A percentile compares a stretch with the other conserved stretches of the same genome.
These are phyloP conservation scores for Eurytoma californica DNA, from an alignment of 2,888 invertebrate genomes.

Conservation along the genomic window DNA sequence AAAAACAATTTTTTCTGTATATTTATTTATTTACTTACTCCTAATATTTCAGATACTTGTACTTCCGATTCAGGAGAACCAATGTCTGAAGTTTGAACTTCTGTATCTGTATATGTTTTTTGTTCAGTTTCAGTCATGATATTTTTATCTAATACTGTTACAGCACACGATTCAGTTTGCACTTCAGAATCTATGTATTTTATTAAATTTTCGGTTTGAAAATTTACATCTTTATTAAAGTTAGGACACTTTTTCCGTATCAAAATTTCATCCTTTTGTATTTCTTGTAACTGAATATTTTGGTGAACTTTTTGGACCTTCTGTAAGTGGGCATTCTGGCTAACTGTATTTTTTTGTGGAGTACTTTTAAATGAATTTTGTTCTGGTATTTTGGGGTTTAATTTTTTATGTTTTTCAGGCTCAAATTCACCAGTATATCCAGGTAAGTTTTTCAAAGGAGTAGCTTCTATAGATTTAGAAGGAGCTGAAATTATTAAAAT, in stretches of 20 bases:
- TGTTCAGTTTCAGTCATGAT: conserved; percentile 16
- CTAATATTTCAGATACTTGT: conserved; percentile 22
- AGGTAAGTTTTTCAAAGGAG: conserved; percentile 48
- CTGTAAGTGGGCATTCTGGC: too few species aligned
- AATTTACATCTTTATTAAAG: background rate
- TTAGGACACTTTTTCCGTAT: background rate
- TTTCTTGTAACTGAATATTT: conserved; percentile 14
- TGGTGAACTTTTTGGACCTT: background rate
- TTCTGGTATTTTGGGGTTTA: conserved; percentile 10
- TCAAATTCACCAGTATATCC: conserved; percentile 32
- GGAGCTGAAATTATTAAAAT: conserved; percentile 7
- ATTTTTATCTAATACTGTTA: conserved; percentile 9
- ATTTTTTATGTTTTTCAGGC: conserved; percentile 1
- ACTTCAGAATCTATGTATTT: conserved; percentile 2
- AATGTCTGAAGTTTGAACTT: conserved; percentile 33
- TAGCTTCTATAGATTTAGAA: conserved; percentile 27
- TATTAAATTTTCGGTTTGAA: background rate
- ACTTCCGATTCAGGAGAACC: conserved; percentile 16
- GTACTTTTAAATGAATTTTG: background rate
- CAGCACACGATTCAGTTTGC: background rate
- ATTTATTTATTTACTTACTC: conserved; percentile 33
- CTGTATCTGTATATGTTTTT: background rate
- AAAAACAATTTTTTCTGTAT: background rate
- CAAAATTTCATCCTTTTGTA: conserved; percentile 15
- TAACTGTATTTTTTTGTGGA: too few species aligned